Base-by-base conservation (phyloP, 2,888 invertebrate species). In the Drosophila sordidula region DNA sequence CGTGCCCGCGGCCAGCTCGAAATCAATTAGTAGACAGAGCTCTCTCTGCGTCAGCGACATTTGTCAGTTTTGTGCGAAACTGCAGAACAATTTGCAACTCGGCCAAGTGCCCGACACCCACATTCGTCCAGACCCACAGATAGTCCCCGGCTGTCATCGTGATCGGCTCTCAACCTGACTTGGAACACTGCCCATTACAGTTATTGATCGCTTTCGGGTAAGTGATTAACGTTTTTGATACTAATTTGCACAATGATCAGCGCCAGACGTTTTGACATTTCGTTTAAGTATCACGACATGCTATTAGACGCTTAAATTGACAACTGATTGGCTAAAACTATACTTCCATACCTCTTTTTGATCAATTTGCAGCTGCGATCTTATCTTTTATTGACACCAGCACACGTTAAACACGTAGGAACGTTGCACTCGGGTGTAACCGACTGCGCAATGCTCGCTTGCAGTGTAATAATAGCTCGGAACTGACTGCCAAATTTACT, bases 11-110 rank as follows among this genome's bases (percentile, higher is more conserved):
- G 83, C 69, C 68, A 70, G 55, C 73, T 76, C 69, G 68, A 82
- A 89, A 81, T 88, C 88, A 88, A 88, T 89, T 89, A 89, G 87
- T 82, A 71, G 56, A 38, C 55, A 69, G 61, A 47, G n/a, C 12
- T 25, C 42, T 49, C 51, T 38, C 26, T 46, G 58, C 61, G 47
- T 22, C 47, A 29, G 56, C 66, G 62, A 65, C 86, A 85, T 81
- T 85, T 87, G 88, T 69, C 88, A 87, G 88, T 85, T 85, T 78
- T 87, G 88, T 89, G 85, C 63, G 89, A 89, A 85, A 70, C 71
- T 70, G 71, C 74, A 75, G 57, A 59, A 68, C 77, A 70, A 77
- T 89, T 89, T 70, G 55, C 78, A 72, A 25, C 22, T 42, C 4
- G 32, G 22, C 14, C 32, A 22, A 73, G 58, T 59, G 58, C 32